A percentile compares a stretch with the other conserved stretches of the same genome.
Evolutionary conservation across 1,140 invertebrate species (phyloP).

Genomic region (Temnothorax curvispinosus): DNA sequence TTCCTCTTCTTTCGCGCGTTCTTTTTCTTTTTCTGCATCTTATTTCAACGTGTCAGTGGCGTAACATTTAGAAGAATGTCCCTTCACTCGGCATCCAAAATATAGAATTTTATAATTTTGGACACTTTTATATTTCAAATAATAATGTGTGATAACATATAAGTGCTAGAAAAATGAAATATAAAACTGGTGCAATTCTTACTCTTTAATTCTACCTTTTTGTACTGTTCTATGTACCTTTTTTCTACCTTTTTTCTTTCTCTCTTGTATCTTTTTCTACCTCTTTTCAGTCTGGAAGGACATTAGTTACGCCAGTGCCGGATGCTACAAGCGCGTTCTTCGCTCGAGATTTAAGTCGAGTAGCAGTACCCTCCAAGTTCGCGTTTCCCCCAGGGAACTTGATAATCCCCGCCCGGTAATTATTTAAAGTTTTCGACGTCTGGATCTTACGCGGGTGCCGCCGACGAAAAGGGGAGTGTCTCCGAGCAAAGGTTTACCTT

Average conservation of each 20-base stretch:
- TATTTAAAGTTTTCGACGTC: slow-evolving; percentile 75
- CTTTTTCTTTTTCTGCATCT: slow-evolving; percentile 4
- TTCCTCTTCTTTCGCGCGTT: neutral
- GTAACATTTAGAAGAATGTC: neutral
- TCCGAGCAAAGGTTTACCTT: slow-evolving; percentile 54
- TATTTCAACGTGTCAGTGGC: slow-evolving; percentile 24
- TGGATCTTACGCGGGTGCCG: slow-evolving; percentile 48
- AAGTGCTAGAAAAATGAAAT: neutral
- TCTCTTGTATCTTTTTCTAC: slow-evolving; percentile 1
- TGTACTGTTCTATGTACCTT: neutral
- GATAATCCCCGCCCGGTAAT: slow-evolving; percentile 76
- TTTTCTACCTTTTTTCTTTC: neutral
- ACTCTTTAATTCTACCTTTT: neutral
- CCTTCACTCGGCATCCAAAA: neutral
- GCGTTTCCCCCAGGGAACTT: slow-evolving; percentile 69
- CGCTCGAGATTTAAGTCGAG: slow-evolving; percentile 64
- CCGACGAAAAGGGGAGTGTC: slow-evolving; percentile 38
- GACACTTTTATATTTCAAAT: neutral
- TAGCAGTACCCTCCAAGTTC: slow-evolving; percentile 63
- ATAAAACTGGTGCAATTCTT: neutral
- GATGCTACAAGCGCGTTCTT: slow-evolving; percentile 46
- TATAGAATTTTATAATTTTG: slow-evolving; percentile 6
- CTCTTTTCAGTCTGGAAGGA: slow-evolving; percentile 28
- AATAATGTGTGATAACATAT: neutral
- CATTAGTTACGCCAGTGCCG: slow-evolving; percentile 50